Evolutionary conservation across 2,113 vertebrate species (phyloP).

Genomic region (Petromus typicus): DNA sequence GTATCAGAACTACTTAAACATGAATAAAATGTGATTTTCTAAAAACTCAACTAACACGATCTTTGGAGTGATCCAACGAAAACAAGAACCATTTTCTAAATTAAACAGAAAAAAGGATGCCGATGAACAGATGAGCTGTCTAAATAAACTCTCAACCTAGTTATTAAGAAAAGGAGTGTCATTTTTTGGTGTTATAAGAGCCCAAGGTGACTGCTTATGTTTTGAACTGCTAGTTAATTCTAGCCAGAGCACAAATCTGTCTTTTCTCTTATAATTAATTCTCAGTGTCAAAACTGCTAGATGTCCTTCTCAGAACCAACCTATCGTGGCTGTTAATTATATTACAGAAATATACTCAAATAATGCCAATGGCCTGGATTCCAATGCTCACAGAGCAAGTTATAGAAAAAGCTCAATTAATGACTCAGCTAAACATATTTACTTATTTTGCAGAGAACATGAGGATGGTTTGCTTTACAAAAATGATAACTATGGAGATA

Average conservation of each 20-base stretch:
- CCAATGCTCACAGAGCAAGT: slow-evolving; percentile 43
- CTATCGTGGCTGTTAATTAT: slow-evolving; percentile 85
- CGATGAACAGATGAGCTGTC: slow-evolving; percentile 82
- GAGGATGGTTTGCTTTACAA: slow-evolving; percentile 15
- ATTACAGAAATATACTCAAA: slow-evolving; percentile 71
- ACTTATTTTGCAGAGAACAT: slow-evolving; percentile 68
- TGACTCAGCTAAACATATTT: slow-evolving; percentile 60
- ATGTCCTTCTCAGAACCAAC: slow-evolving; percentile 84
- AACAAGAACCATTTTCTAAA: slow-evolving; percentile 81
- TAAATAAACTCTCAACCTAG: slow-evolving; percentile 83
- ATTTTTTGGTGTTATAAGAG: slow-evolving; percentile 84
- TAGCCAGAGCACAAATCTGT: slow-evolving; percentile 87
- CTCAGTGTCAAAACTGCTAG: slow-evolving; percentile 86
- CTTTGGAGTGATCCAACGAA: slow-evolving; percentile 76
- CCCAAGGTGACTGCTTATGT: slow-evolving; percentile 88
- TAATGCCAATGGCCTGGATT: slow-evolving; percentile 31
- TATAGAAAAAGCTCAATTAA: slow-evolving; percentile 53
- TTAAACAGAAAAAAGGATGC: slow-evolving; percentile 78
- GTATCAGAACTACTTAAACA: slow-evolving; percentile 89
- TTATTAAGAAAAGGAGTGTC: slow-evolving; percentile 84
- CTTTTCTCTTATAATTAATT: slow-evolving; percentile 90
- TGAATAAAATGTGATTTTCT: slow-evolving; percentile 71
- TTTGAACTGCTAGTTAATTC: slow-evolving; percentile 87
- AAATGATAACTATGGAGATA: slow-evolving; percentile 2
- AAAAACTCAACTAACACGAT: slow-evolving; percentile 88